Evolutionary conservation across 2,113 vertebrate species (phyloP).

Genomic region (Anoplopoma fimbria): DNA sequence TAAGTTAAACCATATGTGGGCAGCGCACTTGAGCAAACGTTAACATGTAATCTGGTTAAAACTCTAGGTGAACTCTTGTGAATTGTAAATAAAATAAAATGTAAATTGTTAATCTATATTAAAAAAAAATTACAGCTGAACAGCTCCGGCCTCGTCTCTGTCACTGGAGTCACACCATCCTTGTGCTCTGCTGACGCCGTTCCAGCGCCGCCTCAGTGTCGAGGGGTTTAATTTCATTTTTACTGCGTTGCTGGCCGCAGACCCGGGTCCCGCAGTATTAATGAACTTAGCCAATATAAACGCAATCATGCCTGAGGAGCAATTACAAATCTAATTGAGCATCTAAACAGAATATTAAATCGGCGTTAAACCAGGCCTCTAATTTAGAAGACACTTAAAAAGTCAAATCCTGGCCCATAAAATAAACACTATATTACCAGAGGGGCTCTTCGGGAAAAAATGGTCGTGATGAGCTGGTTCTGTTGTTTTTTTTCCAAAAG

Average conservation of each 20-base stretch:
- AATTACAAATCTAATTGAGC: conserved; percentile 83
- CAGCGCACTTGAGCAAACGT: conserved; percentile 24
- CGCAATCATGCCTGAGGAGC: conserved; percentile 81
- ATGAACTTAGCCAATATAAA: conserved; percentile 83
- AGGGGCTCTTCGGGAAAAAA: conserved; percentile 2
- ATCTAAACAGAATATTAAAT: conserved; percentile 83
- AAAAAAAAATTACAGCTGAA: conserved; percentile 20
- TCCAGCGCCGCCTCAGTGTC: conserved; percentile 47
- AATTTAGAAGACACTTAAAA: conserved; percentile 80
- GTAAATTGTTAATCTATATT: conserved; percentile 39
- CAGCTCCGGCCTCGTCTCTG: conserved; percentile 30
- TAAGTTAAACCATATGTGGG: conserved; percentile 57
- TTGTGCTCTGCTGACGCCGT: conserved; percentile 44
- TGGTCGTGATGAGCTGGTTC: conserved; percentile 14
- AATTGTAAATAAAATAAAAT: conserved; percentile 40
- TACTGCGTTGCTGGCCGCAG: conserved; percentile 77
- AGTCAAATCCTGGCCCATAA: conserved; percentile 73
- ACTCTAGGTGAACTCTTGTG: conserved; percentile 31
- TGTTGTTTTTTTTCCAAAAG: not conserved
- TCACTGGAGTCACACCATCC: conserved; percentile 47
- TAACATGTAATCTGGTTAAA: conserved; percentile 29
- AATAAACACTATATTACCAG: conserved; percentile 66
- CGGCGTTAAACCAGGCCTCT: conserved; percentile 71
- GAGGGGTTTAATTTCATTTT: conserved; percentile 79
- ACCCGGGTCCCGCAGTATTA: conserved; percentile 75